phyloP scores from a whole-genome alignment of 2,113 vertebrate genomes.

The Sylvilagus bachmani region DNA sequence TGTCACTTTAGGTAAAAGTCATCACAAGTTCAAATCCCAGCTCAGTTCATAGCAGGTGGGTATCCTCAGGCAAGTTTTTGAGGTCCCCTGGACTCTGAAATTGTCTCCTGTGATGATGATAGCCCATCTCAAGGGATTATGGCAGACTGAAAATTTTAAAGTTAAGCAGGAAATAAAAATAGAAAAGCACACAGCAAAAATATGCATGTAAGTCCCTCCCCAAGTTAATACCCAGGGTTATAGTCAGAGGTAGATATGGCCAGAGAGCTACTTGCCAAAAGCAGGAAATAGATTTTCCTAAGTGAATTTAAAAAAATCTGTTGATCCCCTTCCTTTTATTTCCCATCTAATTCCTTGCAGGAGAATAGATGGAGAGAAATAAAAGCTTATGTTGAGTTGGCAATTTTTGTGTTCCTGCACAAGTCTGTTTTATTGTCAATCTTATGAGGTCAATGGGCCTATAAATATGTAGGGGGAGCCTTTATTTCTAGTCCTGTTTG shows the following conservation, averaged over 20 bases:
- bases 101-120: background rate
- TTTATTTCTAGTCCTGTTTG: background rate
- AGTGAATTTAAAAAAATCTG: background rate
- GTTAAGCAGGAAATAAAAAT: slow-evolving; percentile 54
- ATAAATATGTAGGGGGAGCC: background rate
- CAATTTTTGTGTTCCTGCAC: background rate
- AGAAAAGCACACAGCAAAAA: slow-evolving; percentile 4
- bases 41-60: background rate
- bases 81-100: background rate
- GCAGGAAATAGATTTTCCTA: slow-evolving; percentile 18
- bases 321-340: background rate
- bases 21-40: slow-evolving; percentile 34
- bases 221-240: background rate
- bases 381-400: background rate
- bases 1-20: slow-evolving; percentile 64
- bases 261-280: background rate
- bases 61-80: slow-evolving; percentile 32
- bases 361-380: background rate
- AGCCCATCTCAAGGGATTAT: slow-evolving; percentile 7
- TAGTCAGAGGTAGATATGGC: background rate
- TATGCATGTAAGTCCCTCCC: background rate
- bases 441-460: background rate
- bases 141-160: slow-evolving; percentile 7
- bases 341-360: background rate
- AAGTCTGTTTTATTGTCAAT: background rate